Percentiles rank a stretch among this genome's conserved stretches.
Conservation (phyloP, 2,888 invertebrate species). For the Athrips mouffetella region DNA sequence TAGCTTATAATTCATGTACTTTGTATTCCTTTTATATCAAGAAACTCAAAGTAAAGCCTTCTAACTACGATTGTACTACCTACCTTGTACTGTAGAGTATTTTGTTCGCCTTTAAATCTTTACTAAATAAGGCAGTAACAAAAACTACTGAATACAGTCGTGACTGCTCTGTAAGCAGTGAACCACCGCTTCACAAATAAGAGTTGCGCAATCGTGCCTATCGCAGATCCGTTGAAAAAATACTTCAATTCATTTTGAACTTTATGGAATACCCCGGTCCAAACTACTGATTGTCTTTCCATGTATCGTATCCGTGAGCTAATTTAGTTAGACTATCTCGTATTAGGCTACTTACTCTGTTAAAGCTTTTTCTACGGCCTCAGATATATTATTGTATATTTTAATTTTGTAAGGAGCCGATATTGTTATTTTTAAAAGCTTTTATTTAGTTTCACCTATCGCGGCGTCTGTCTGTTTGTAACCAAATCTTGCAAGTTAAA, state of each 20-base stretch:
- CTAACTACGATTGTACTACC: no score
- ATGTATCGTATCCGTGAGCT: slow-evolving; percentile 2
- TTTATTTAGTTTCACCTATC: no score
- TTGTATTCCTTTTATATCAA: slow-evolving; percentile 7
- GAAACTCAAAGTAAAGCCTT: background rate
- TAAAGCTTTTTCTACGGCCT: background rate
- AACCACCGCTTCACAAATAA: slow-evolving; percentile 12
- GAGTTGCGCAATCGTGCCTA: slow-evolving; percentile 30
- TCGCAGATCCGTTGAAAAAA: slow-evolving; percentile 28
- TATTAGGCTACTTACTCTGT: background rate
- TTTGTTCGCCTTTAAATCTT: no score
- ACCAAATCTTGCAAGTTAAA: no score
- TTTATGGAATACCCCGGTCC: slow-evolving; percentile 29
- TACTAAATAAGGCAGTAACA: slow-evolving; percentile 13
- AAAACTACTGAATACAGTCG: slow-evolving; percentile 27
- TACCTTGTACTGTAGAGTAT: no score
- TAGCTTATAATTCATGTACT: slow-evolving; percentile 11
- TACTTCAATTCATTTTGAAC: slow-evolving; percentile 28
- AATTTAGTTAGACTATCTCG: background rate
- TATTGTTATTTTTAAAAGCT: no score
- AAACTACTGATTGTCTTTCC: slow-evolving; percentile 19
- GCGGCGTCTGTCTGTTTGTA: no score
- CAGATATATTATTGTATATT: no score
- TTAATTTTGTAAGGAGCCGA: no score
- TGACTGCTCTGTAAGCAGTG: slow-evolving; percentile 31